phyloP scores from a whole-genome alignment of 2,888 invertebrate genomes.

The Platycheirus albimanus region DNA sequence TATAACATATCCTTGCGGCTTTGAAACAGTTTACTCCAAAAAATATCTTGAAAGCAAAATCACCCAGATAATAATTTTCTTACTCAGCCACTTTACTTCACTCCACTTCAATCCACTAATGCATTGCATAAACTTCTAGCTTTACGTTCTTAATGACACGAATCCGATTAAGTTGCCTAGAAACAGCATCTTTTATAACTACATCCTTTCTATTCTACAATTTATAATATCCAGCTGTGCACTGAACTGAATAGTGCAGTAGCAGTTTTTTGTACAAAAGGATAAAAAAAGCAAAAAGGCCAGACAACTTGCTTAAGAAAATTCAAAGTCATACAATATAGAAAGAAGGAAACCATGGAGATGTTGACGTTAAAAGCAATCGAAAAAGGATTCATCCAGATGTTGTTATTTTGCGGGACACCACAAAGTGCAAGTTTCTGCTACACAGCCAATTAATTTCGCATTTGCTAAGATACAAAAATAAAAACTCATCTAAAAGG shows the following conservation, averaged over 20 bases:
- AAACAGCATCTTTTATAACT: slow-evolving; percentile 1
- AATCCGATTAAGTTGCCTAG: slow-evolving; percentile 50
- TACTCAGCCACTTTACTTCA: slow-evolving; percentile 6
- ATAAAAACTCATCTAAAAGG: slow-evolving; percentile 7
- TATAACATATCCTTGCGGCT: no score
- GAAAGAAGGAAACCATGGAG: slow-evolving; percentile 9
- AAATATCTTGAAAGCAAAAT: not conserved
- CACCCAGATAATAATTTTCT: not conserved
- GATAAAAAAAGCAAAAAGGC: slow-evolving; percentile 16
- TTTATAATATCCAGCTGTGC: slow-evolving; percentile 2
- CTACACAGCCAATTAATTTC: slow-evolving; percentile 67
- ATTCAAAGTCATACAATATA: slow-evolving; percentile 12
- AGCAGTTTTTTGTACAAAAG: not conserved
- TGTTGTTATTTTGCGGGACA: slow-evolving; percentile 47
- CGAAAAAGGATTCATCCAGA: slow-evolving; percentile 53
- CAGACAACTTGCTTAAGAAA: slow-evolving; percentile 15
- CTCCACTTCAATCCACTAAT: not conserved
- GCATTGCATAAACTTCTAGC: slow-evolving; percentile 23
- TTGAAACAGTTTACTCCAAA: no score
- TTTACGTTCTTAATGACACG: slow-evolving; percentile 34
- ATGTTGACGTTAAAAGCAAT: slow-evolving; percentile 34
- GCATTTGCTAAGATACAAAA: slow-evolving; percentile 27
- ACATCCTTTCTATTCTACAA: not conserved
- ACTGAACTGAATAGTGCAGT: no score
- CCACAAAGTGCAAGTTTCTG: slow-evolving; percentile 34